These are phyloP conservation scores for Cyphomyrus plagiostoma DNA, from an alignment of 2,113 vertebrate species.

Conservation along the genomic window DNA sequence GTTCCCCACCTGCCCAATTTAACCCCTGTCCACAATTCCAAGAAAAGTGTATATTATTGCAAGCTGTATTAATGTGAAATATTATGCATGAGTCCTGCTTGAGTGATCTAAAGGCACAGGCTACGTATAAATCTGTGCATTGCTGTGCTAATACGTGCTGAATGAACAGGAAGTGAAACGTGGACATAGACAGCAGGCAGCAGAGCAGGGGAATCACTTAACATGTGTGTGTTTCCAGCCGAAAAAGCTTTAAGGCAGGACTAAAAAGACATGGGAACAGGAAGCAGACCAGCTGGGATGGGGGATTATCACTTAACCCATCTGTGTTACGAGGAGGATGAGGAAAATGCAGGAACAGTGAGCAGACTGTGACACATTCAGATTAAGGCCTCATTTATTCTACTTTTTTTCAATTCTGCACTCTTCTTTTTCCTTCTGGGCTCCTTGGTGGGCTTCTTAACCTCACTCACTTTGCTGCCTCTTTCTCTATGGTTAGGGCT, in stretches of 20 bases:
- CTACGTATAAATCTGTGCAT: background rate
- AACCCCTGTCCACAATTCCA: background rate
- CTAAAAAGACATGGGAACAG: background rate
- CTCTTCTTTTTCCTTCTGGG: slow-evolving; percentile 39
- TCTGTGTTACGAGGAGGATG: background rate
- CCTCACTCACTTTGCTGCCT: slow-evolving; percentile 33
- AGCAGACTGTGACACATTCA: background rate
- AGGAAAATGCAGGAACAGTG: background rate
- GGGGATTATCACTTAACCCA: background rate
- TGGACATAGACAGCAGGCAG: background rate
- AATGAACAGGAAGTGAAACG: background rate
- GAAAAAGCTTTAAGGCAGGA: background rate
- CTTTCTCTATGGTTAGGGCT: slow-evolving; percentile 55
- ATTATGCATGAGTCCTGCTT: background rate
- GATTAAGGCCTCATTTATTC: slow-evolving; percentile 34
- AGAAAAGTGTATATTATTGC: background rate
- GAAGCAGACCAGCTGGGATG: background rate
- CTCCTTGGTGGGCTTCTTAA: slow-evolving; percentile 34
- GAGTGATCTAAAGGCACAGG: background rate
- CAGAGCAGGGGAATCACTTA: background rate
- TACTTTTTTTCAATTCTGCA: slow-evolving; percentile 48
- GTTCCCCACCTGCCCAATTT: background rate
- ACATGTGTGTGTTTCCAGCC: background rate
- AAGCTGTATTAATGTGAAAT: background rate
- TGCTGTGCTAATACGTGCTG: background rate